Conservation (phyloP, 2,113 vertebrate genomes). For the Etia nguti region DNA sequence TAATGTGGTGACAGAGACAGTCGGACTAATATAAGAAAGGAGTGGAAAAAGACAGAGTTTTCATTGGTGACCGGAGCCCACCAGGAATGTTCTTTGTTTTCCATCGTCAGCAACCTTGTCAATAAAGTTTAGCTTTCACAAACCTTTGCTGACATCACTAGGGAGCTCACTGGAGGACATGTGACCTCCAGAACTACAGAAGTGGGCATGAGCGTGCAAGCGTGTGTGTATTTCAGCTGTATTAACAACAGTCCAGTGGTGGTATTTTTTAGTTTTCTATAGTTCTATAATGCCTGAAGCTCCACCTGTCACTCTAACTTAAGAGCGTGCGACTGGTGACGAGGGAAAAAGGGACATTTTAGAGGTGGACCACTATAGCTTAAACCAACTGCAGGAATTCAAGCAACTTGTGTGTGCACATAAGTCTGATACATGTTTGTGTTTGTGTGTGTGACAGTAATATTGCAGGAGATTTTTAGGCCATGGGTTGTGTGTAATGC, state of each 20-base stretch:
- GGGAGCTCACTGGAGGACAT: constrained; percentile 46
- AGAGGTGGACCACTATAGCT: background rate
- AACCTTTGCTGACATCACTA: constrained; percentile 63
- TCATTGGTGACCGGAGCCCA: background rate
- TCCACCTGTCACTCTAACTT: constrained; percentile 42
- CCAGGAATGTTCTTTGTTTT: constrained; percentile 39
- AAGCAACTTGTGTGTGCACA: background rate
- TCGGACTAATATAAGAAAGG: background rate
- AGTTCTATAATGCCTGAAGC: constrained; percentile 30
- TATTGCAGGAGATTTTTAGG: constrained; percentile 58
- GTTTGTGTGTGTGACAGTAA: constrained; percentile 60
- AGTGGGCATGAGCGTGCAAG: background rate
- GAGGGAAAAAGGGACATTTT: background rate
- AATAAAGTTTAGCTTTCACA: constrained; percentile 74
- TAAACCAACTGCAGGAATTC: background rate
- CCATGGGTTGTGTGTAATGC: constrained; percentile 59
- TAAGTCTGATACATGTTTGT: background rate
- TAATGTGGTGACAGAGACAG: background rate
- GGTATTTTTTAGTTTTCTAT: constrained; percentile 9
- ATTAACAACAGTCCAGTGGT: constrained; percentile 4
- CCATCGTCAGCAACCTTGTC: constrained; percentile 68
- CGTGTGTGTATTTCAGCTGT: background rate
- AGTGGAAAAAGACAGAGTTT: background rate
- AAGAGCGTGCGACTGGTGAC: background rate
- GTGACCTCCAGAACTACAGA: constrained; percentile 30